phyloP scores from a whole-genome alignment of 2,797 vertebrate species.

The Brachyrhaphis roseni region DNA sequence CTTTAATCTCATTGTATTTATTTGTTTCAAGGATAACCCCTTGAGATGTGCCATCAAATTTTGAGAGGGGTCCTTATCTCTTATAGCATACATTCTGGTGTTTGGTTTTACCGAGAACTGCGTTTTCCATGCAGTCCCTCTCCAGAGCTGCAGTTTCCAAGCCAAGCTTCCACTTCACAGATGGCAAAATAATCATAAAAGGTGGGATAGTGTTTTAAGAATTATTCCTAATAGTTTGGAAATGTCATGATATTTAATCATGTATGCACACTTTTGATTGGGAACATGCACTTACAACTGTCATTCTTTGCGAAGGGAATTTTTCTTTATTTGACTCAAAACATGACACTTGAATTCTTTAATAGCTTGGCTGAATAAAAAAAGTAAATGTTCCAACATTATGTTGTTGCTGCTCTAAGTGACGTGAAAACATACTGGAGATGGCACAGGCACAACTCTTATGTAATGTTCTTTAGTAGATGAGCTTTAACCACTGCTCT shows the following conservation, averaged over 20 bases:
- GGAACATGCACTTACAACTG: slow-evolving; percentile 48
- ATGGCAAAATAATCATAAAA: neutral
- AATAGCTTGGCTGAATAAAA: slow-evolving; percentile 60
- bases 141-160: too few relatives aligned
- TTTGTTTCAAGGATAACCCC: too few relatives aligned
- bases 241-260: neutral
- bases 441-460: neutral
- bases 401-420: slow-evolving; percentile 54
- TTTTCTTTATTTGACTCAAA: slow-evolving; percentile 58
- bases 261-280: slow-evolving; percentile 20
- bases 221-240: neutral
- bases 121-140: too few relatives aligned
- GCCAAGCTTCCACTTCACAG: too few relatives aligned
- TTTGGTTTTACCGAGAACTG: too few relatives aligned
- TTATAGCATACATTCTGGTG: too few relatives aligned
- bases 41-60: too few relatives aligned
- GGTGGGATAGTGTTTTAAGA: neutral
- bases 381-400: slow-evolving; percentile 69
- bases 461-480: slow-evolving; percentile 35
- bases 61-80: too few relatives aligned
- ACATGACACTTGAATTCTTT: slow-evolving; percentile 60
- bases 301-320: slow-evolving; percentile 42
- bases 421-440: slow-evolving; percentile 52
- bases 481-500: slow-evolving; percentile 43
- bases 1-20: too few relatives aligned